Base-by-base conservation (phyloP, 2,113 vertebrate species). In the Pseudorhombus dupliciocellatus region DNA sequence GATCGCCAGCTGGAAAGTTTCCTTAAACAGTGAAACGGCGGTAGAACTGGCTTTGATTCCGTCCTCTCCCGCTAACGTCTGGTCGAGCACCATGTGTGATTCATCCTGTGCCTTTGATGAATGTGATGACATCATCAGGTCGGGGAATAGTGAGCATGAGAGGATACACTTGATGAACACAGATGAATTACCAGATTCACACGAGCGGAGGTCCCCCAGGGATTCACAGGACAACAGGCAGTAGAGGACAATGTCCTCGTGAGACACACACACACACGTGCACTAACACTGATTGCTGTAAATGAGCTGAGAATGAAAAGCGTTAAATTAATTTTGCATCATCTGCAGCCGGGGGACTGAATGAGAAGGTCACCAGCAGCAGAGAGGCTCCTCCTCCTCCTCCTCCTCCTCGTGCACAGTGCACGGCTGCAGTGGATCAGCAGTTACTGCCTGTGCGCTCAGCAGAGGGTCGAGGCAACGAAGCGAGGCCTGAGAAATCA, bases 261-360 rank as follows among this genome's bases (percentile, higher is more conserved):
- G 2, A 26, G 66, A 20, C 53, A 66, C 48, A 42, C 31, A 63
- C 24, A 69, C 21, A 70, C 18, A 70, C 77, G 60, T 70, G 63
- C 68, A 78, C 55, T 11, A 34, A 62, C 80, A 73, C 50, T 64
- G 69, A 75, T 67, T 83, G 70, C 74, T 83, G 55, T 51, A 83
- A 82, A 78, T 73, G 77, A 86, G 72, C 22, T 56, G 31, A 57
- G 79, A 70, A 73, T 79, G 73, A 78, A 86, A 79, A 62, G 60
- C 1, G 7, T 31, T 70, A 16, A 74, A 77, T 87, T 75, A 48
- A 67, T 71, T 85, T 73, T 82, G 40, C 25, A 37, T 73, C 51
- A 18, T 40, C 20, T 21, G 46, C 18, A 34, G 31, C 15, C 54
- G 7, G 3, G 68, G 60, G 60, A 79, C 28, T 52, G 25, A 70